Evolutionary conservation across 2,113 vertebrate species (phyloP).

Genomic region (Eulemur macaco): DNA sequence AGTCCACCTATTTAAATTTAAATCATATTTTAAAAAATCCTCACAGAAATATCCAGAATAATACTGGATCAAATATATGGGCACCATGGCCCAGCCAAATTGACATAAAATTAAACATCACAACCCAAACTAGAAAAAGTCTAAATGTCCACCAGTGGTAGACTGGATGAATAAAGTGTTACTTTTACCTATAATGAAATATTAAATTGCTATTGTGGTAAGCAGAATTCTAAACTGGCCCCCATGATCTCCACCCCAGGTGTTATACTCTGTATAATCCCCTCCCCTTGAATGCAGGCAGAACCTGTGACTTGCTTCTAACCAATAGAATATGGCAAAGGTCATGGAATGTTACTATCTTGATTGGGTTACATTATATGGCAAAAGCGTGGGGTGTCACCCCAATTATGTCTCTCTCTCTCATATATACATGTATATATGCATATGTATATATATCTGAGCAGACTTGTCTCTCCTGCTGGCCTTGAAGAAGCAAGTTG

Average conservation of each 20-base stretch:
- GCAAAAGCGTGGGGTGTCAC: background rate
- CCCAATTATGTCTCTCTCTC: background rate
- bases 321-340: background rate
- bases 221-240: background rate
- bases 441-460: background rate
- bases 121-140: background rate
- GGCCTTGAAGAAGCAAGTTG: background rate
- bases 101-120: background rate
- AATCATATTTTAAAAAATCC: background rate
- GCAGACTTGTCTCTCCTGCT: background rate
- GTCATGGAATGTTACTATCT: background rate
- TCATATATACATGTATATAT: background rate
- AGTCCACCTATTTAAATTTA: background rate
- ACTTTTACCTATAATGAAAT: background rate
- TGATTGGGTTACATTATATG: background rate
- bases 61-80: background rate
- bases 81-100: background rate
- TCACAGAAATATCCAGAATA: slow-evolving; percentile 2
- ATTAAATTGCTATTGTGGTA: background rate
- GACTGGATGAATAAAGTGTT: background rate
- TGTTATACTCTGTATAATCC: background rate
- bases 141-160: background rate
- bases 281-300: background rate
- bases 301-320: background rate
- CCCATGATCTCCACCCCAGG: background rate